Conservation (phyloP, 2,888 invertebrate genomes). For the Julus scandinavius region DNA sequence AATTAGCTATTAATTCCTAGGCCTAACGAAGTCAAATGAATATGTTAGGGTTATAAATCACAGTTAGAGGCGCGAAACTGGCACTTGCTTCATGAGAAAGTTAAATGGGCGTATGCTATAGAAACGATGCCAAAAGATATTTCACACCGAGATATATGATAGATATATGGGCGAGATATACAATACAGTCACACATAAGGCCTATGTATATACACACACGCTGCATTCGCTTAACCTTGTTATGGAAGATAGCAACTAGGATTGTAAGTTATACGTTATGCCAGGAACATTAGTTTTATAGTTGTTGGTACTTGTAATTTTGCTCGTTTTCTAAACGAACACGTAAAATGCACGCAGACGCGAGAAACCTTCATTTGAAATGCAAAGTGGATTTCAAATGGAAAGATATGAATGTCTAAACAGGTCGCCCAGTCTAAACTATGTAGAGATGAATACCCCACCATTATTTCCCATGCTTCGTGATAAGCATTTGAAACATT, state of each 20-base stretch:
- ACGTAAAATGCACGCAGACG: not conserved
- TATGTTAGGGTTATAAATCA: constrained; percentile 25
- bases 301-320: not conserved
- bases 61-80: constrained; percentile 26
- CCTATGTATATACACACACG: not conserved
- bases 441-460: not conserved
- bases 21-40: constrained; percentile 33
- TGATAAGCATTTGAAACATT: not conserved
- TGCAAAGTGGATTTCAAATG: not conserved
- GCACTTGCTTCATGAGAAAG: not conserved
- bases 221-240: constrained; percentile 26
- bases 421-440: not conserved
- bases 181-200: not conserved
- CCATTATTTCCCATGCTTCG: not conserved
- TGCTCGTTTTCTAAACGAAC: not conserved
- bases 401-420: constrained; percentile 10
- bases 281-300: not conserved
- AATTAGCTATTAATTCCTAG: constrained; percentile 25
- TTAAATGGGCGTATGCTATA: constrained; percentile 8
- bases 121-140: constrained; percentile 23
- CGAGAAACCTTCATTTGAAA: not conserved
- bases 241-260: not conserved
- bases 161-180: not conserved
- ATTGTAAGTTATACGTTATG: not conserved
- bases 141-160: not conserved